These are phyloP conservation scores for Intellagama lesueurii DNA, from an alignment of 2,797 vertebrate species.

Conservation along the genomic window DNA sequence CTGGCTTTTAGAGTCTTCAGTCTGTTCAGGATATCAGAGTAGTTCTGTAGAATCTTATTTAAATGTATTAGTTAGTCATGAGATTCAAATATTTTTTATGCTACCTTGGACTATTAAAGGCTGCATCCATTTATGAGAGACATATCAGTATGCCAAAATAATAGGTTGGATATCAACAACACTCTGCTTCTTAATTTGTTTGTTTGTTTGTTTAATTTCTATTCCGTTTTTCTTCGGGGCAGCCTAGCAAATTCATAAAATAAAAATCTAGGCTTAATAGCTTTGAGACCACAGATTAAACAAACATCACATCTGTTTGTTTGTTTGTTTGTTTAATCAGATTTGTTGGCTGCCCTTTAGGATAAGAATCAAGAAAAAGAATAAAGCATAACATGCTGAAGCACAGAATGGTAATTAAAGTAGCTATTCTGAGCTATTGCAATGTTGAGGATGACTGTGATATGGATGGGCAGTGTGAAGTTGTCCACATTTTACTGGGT, in stretches of 20 bases:
- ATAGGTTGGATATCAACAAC: too few relatives aligned
- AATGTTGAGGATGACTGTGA: not conserved
- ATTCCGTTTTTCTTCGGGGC: too few relatives aligned
- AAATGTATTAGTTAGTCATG: not conserved
- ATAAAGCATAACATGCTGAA: not conserved
- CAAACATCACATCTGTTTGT: not conserved
- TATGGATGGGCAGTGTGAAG: too few relatives aligned
- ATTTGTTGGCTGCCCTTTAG: conserved; percentile 15
- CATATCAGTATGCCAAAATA: too few relatives aligned
- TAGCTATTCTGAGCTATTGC: not conserved
- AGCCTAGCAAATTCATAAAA: not conserved
- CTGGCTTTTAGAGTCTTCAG: not conserved
- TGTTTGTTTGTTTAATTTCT: not conserved
- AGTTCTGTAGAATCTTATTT: not conserved
- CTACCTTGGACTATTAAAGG: not conserved
- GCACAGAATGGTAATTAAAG: not conserved
- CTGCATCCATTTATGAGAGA: not conserved
- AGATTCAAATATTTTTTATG: not conserved
- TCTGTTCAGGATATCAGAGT: not conserved
- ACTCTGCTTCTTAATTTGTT: not conserved
- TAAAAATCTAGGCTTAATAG: not conserved
- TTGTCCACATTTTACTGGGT: too few relatives aligned
- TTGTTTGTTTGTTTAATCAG: not conserved
- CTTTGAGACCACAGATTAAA: conserved; percentile 1
- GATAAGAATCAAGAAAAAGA: not conserved